Evolutionary conservation across 92 coral and sea anemone species (phyloP), one percentile per base, ranked within the genome.

Genomic region (Desmophyllum pertusum): DNA sequence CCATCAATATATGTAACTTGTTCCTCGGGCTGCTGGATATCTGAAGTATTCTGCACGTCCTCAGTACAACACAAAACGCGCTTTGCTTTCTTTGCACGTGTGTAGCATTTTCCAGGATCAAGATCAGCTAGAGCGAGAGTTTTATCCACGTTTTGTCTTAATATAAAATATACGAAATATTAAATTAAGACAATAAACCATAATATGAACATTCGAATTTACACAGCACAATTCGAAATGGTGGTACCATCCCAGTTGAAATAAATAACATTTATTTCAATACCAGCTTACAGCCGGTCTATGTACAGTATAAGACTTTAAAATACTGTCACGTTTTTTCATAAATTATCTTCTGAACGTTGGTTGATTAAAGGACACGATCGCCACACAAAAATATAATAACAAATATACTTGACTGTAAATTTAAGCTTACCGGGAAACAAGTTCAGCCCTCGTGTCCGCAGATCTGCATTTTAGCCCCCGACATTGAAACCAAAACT

Each of bases 31-130:
- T 72, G 59, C 11, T 72, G 76, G 76, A 5, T 72, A 18, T 72
- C 75, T 71, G 86, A 53, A 82, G 53, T 82, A 36, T 15, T 82
- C 33, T 15, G 75, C 43, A 14, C 46, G 57, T 46, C 6, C 73
- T 87, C 82, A 39, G n/a, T 36, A 46, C 67, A 36, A 66, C 90
- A 89, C n/a, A 61, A 53, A 35, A 27, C 43, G 81, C 93, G 86
- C 36, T 75, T 82, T 68, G 88, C 45, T 81, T 77, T 89, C 80
- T 75, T 75, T 76, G 72, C 79, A 39, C 81, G 69, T 65, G 90
- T 89, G 86, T 89, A 89, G 72, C 80, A 81, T 77, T 80, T 82
- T 52, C 87, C 78, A 40, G 89, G 93, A 80, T 85, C 89, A 42
- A 87, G 88, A 67, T 89, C 85, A 75, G 86, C 75, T 50, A 89